These are phyloP conservation scores for Brachyhypopomus occidentalis DNA, from an alignment of 2,113 vertebrate genomes.

Conservation along the genomic window DNA sequence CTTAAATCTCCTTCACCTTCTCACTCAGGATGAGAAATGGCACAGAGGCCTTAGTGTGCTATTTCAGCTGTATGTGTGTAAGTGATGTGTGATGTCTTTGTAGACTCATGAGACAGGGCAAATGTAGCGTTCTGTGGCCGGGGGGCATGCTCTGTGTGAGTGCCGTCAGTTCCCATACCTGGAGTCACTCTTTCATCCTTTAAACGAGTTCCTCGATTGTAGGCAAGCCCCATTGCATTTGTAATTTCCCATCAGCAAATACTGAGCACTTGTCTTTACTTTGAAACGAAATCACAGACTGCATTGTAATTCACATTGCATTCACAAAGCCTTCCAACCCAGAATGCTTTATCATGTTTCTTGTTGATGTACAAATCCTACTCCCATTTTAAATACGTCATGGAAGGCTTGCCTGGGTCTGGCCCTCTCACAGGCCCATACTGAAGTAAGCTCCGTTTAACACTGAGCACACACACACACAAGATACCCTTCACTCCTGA, in stretches of 20 bases:
- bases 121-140: not conserved
- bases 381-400: not conserved
- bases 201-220: no score
- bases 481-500: not conserved
- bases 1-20: not conserved
- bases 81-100: not conserved
- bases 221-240: no score
- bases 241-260: no score
- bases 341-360: not conserved
- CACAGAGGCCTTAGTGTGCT: not conserved
- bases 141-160: not conserved
- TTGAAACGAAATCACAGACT: not conserved
- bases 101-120: not conserved
- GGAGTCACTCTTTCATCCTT: not conserved
- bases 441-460: not conserved
- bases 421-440: not conserved
- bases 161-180: not conserved
- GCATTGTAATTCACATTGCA: not conserved
- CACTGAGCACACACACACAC: not conserved
- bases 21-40: conserved; percentile 4
- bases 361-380: not conserved
- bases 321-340: no score
- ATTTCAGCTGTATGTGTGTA: conserved; percentile 12
- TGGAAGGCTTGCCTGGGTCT: not conserved
- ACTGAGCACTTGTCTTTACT: no score